Conservation (phyloP, 1,140 invertebrate species). For the Euwallacea fornicatus region DNA sequence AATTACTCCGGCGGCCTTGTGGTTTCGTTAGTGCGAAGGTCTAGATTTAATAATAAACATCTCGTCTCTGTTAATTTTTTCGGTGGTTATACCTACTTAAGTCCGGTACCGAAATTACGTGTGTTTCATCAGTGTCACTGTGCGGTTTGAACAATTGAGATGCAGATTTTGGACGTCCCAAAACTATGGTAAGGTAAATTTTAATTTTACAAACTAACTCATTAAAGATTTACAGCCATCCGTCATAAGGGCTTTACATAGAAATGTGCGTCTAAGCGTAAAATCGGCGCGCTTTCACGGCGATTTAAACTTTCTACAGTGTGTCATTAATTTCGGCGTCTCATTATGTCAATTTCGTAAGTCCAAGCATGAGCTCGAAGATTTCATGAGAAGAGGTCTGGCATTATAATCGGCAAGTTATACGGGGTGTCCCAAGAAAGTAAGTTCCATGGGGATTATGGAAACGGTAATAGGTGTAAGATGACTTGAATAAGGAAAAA, state of each 20-base stretch:
- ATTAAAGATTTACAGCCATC: background rate
- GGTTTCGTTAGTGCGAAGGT: constrained; percentile 34
- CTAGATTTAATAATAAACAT: constrained; percentile 27
- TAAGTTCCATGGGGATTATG: no score
- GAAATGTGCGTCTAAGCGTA: background rate
- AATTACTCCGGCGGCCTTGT: constrained; percentile 28
- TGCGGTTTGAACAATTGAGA: background rate
- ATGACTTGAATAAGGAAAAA: no score
- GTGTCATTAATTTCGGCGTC: constrained; percentile 10
- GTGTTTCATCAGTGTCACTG: background rate
- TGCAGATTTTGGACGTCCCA: background rate
- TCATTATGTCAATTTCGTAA: constrained; percentile 13
- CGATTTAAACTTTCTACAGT: constrained; percentile 6
- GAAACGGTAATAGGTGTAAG: no score
- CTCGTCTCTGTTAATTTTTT: constrained; percentile 22
- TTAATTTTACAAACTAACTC: background rate
- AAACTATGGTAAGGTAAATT: constrained; percentile 3
- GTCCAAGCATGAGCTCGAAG: background rate
- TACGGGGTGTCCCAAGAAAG: no score
- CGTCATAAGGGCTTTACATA: background rate
- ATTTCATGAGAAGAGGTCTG: background rate
- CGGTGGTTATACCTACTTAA: constrained; percentile 5
- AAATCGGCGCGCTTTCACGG: constrained; percentile 1
- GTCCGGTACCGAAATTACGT: background rate
- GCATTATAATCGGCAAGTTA: no score